phyloP scores from a whole-genome alignment of 2,888 invertebrate genomes.

The Octonoba sinensis region DNA sequence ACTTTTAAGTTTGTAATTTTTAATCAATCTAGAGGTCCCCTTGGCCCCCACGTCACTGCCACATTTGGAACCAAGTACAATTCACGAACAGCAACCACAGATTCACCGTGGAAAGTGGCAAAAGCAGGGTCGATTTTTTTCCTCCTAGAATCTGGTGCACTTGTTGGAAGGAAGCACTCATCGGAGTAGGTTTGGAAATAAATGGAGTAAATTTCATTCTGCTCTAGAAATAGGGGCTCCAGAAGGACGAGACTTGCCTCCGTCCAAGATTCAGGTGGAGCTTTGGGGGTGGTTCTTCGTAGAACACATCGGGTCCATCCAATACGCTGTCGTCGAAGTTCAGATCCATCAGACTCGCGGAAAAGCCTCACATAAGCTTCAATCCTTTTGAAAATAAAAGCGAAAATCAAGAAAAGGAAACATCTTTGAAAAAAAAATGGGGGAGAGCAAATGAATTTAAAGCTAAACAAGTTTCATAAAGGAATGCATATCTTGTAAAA shows the following conservation, averaged over 20 bases:
- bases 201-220: constrained; percentile 25
- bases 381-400: neutral
- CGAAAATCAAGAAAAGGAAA: neutral
- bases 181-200: neutral
- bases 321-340: constrained; percentile 22
- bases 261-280: constrained; percentile 3
- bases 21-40: neutral
- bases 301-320: constrained; percentile 11
- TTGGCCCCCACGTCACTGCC: constrained; percentile 29
- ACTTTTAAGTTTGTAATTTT: too few species aligned
- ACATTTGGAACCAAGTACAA: constrained; percentile 31
- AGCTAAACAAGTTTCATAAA: too few species aligned
- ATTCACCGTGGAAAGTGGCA: constrained; percentile 31
- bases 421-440: too few species aligned
- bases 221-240: constrained; percentile 32
- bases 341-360: constrained; percentile 27
- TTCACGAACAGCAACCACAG: constrained; percentile 22
- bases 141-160: neutral
- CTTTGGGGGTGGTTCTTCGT: constrained; percentile 12
- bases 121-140: constrained; percentile 25
- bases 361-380: constrained; percentile 17
- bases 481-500: too few species aligned
- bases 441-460: too few species aligned
- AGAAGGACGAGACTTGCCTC: constrained; percentile 18
- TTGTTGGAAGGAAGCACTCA: constrained; percentile 11